Evolutionary conservation across 2,888 invertebrate genomes (phyloP), one percentile per base, ranked within the genome.

Genomic region (Troglohyphantes excavatus): DNA sequence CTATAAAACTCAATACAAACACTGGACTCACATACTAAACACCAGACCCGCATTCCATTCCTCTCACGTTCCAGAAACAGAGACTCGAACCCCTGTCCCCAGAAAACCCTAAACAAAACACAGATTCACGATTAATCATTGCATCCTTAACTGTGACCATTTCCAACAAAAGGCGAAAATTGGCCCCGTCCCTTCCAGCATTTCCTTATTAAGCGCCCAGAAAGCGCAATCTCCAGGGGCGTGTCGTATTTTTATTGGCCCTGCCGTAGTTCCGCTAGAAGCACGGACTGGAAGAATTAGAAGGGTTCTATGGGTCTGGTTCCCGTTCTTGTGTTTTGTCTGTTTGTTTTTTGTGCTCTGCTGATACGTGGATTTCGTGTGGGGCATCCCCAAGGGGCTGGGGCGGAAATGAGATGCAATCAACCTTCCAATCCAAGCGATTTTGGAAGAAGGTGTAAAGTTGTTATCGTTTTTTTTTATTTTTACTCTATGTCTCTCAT

Each of bases 121-220:
- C n/a, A 33, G 9, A 9, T 9, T 33, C 33, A 46, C 46, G 63
- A 81, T 81, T 81, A 81, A 81, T 81, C 68, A 67, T 43, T 81
- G 67, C 79, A 46, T 27, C 79, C 29, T 43, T 81, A 81, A 81
- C 68, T 68, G 76, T 59, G 53, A 59, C 75, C 23, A 26, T 75
- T 75, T 27, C 75, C 17, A 75, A n/a, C 19, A 29, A 27, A 59
- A 59, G 21, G 76, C 19, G 76, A 46, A 17, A 78, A 78, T 78
- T 78, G 76, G 68, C 33, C 27, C 13, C 39, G 61, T 33, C 9
- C 29, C 63, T 78, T 39, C 39, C 63, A 21, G 59, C 76, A 78
- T 65, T 78, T 78, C 76, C 76, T 78, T 78, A 78, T 78, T 78
- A 78, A 33, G 76, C 23, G 23, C 29, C 39, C 11, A n/a, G n/a